Base-by-base conservation (phyloP, 2,888 invertebrate species). In the Beris morrisii region DNA sequence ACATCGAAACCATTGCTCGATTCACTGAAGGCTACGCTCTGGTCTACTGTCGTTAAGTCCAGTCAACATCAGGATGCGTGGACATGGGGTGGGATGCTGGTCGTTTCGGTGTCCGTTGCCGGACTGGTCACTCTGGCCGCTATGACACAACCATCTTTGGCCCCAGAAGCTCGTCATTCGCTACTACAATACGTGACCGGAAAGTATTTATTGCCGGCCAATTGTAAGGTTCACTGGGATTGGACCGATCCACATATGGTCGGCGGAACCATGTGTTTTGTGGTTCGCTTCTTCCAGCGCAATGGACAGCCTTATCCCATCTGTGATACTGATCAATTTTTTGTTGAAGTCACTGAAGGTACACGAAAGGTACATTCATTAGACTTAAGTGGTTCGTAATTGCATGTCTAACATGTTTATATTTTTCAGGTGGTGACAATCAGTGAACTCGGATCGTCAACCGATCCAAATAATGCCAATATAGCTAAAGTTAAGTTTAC, bases 231-330 rank as follows among this genome's bases (percentile, higher is more conserved):
- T 65, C 80, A 79, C 73, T 96, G 95, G 85, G 92, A 93, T 74
- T 96, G 95, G 95, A 86, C 88, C 69, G 95, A 95, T 80, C 95
- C 95, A 15, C 89, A 92, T 74, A 83, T 87, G 12, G 96, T 96
- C 30, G 96, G 95, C 52, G 92, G 90, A 79, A 94, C 94, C 43
- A 92, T 95, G 86, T 92, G 92, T 77, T 95, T 96, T 82, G 90
- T 89, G 66, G 91, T 95, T 72, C 84, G 91, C 84, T 95, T 95
- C 83, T 94, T 87, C 83, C 94, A 95, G 82, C 88, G 94, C 71
- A 95, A 95, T 81, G 94, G 95, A 30, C 92, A 93, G 78, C 93
- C 95, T 71, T 96, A 95, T 84, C 95, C 95, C 72, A 91, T 96
- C 78, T 94, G 94, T 82, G 93, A 94, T 84, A 92, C 92, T 69